Evolutionary conservation across 2,113 vertebrate species (phyloP).

Genomic region (Xenus cinereus): DNA sequence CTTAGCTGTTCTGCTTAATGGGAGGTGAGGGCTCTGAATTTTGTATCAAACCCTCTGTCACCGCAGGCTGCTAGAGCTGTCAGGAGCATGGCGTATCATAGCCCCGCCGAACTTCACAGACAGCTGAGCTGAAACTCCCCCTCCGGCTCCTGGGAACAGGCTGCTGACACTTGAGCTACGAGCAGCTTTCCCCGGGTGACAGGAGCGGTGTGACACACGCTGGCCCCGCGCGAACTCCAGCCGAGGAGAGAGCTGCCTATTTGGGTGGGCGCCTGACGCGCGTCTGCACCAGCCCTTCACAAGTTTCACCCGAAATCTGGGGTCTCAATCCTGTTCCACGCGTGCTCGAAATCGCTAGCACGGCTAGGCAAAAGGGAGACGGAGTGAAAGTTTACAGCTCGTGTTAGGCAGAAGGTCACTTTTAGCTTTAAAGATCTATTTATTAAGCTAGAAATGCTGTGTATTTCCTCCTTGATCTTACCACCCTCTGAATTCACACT

Average conservation of each 20-base stretch:
- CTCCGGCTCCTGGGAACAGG: background rate
- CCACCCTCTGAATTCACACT: background rate
- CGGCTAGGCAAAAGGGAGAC: background rate
- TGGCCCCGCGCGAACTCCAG: background rate
- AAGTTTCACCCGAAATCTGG: background rate
- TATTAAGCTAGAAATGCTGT: background rate
- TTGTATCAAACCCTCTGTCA: conserved; percentile 55
- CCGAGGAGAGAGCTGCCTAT: background rate
- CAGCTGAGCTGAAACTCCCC: conserved; percentile 36
- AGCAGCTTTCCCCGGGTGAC: background rate
- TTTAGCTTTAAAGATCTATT: background rate
- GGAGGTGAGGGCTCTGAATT: conserved; percentile 55
- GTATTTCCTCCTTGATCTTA: background rate
- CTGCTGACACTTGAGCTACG: background rate
- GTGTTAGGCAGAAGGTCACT: background rate
- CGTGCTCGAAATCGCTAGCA: background rate
- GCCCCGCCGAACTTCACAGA: conserved; percentile 16
- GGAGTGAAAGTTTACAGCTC: background rate
- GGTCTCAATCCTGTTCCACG: background rate
- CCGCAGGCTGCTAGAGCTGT: conserved; percentile 45
- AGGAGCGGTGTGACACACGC: background rate
- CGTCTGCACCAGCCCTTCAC: background rate
- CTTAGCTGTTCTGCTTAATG: conserved; percentile 39
- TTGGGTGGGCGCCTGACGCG: background rate
- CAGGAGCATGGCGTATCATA: conserved; percentile 24